A percentile compares a stretch with the other conserved stretches of the same genome.
These are phyloP conservation scores for Phacellophora camtschatica DNA, from an alignment of 30 jellyfish, hydroid and myxozoan species.

Conservation along the genomic window DNA sequence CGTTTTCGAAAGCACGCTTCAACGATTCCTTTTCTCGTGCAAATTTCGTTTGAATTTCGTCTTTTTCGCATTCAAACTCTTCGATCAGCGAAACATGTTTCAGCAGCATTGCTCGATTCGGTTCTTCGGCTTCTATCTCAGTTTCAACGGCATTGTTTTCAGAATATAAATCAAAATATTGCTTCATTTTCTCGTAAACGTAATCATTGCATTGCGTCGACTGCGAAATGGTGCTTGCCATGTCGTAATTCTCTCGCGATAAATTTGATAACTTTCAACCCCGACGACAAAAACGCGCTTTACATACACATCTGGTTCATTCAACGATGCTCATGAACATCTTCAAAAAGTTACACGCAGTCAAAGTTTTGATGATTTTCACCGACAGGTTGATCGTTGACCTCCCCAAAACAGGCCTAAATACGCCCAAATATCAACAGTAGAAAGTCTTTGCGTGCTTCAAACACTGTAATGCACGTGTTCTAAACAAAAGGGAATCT, in stretches of 20 bases:
- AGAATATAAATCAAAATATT: slow-evolving; percentile 16
- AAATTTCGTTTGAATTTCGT: slow-evolving; percentile 44
- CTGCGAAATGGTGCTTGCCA: background rate
- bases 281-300: too few species aligned
- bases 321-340: background rate
- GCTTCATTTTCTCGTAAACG: slow-evolving; percentile 1
- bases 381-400: background rate
- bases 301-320: background rate
- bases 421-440: too few species aligned
- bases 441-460: too few species aligned
- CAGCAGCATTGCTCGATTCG: slow-evolving; percentile 47
- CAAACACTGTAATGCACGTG: too few species aligned
- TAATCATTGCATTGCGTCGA: slow-evolving; percentile 35
- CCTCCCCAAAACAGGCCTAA: background rate
- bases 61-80: slow-evolving; percentile 77
- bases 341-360: background rate
- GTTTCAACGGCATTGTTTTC: slow-evolving; percentile 16
- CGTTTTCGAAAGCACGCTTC: slow-evolving; percentile 83
- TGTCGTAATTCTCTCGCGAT: too few species aligned
- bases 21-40: slow-evolving; percentile 56
- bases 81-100: slow-evolving; percentile 64
- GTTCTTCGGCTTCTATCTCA: background rate
- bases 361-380: background rate
- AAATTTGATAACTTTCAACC: too few species aligned
- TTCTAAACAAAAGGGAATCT: slow-evolving; percentile 5